Evolutionary conservation across 2,113 vertebrate genomes (phyloP), one percentile per base, ranked within the genome.

Genomic region (Salminus brasiliensis): DNA sequence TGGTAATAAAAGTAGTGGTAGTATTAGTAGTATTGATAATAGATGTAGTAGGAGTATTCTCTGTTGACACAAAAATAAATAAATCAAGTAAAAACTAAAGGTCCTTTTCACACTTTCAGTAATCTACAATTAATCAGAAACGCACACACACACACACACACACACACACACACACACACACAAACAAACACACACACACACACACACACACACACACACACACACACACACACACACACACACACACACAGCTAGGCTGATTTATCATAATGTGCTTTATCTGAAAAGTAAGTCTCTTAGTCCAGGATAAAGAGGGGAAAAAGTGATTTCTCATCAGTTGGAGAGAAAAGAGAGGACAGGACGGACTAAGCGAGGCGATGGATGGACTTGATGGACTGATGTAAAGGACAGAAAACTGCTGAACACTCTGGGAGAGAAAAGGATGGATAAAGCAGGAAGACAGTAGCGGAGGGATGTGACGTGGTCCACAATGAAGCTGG

Each of bases 191-290:
- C 39, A 55, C 11, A 49, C 7, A 55, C 18, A 55, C 1, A 55
- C 18, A 55, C 18, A 55, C 18, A 55, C 18, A 55, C 27, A 30
- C 27, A 60, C 27, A 60, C 27, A 60, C 13, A 60, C 23, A 45
- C 41, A 43, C 13, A 45, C 63, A 72, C 63, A 81, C 78, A 72
- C 72, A 70, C 81, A 63, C 80, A 47, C 45, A 60, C 53, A 68
- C 34, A 60, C 74, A 59, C 60, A 60, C 71, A 85, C 8, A 88
- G 87, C 84, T 87, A 78, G 88, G 89, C 89, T 89, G 89, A 90
- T 91, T 91, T 89, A 89, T 89, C 86, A 86, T 89, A 88, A 92
- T 88, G 88, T 90, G 88, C 87, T 92, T 91, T 88, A 91, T 92
- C 89, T 90, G 82, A 90, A 90, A 86, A 81, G 69, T 87, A 89